These are phyloP conservation scores for Eidolon dupreanum DNA, from an alignment of 2,797 vertebrate species.

Conservation along the genomic window DNA sequence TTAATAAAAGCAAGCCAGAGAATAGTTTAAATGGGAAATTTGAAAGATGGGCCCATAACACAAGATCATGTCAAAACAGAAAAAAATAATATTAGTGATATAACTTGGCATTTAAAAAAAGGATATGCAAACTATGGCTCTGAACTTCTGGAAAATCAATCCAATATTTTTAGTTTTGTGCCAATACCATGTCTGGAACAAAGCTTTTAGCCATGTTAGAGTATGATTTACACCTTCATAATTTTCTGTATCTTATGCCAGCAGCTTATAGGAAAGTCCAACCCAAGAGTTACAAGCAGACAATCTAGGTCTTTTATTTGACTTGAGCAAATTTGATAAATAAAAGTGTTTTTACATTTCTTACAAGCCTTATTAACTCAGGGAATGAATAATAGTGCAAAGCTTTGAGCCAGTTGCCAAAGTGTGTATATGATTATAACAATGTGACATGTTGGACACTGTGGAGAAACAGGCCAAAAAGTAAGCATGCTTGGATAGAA, in stretches of 20 bases:
- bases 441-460: conserved; percentile 75
- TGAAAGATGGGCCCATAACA: conserved; percentile 66
- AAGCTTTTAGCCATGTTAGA: conserved; percentile 45
- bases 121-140: conserved; percentile 73
- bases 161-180: conserved; percentile 66
- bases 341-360: conserved; percentile 81
- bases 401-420: conserved; percentile 73
- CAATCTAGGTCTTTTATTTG: conserved; percentile 75
- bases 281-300: conserved; percentile 55
- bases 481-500: conserved; percentile 61
- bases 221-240: conserved; percentile 82
- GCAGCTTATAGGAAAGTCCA: conserved; percentile 69
- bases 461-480: conserved; percentile 77
- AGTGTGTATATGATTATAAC: conserved; percentile 76
- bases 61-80: conserved; percentile 73
- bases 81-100: conserved; percentile 71
- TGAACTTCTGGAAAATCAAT: conserved; percentile 77
- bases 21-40: conserved; percentile 57
- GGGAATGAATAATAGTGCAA: conserved; percentile 76
- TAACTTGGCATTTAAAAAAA: conserved; percentile 83
- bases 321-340: conserved; percentile 77
- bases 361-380: conserved; percentile 52
- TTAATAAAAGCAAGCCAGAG: conserved; percentile 60
- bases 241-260: conserved; percentile 74
- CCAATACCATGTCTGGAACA: conserved; percentile 69